A percentile compares a stretch with the other conserved stretches of the same genome.
phyloP scores from a whole-genome alignment of 2,797 vertebrate genomes.

The Anguilla pacifica region DNA sequence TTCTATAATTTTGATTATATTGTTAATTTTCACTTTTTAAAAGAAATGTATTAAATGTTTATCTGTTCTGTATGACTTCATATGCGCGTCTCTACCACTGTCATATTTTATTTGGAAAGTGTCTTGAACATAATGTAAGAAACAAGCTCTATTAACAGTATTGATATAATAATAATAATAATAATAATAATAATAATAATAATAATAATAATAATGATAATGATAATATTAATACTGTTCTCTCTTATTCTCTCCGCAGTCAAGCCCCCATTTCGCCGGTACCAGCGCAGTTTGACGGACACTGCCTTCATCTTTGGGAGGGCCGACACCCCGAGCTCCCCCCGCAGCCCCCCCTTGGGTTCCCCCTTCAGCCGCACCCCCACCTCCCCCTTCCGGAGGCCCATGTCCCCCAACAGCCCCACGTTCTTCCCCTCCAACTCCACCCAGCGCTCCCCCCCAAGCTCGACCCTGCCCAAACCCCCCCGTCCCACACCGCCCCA shows the following conservation, averaged over 20 bases:
- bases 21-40: too few relatives aligned
- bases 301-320: slow-evolving; percentile 58
- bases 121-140: too few relatives aligned
- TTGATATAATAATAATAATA: too few relatives aligned
- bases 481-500: neutral
- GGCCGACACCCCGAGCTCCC: slow-evolving; percentile 34
- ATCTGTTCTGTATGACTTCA: too few relatives aligned
- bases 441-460: neutral
- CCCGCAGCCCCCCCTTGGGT: slow-evolving; percentile 26
- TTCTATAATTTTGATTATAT: too few relatives aligned
- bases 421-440: slow-evolving; percentile 4
- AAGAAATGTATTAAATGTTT: too few relatives aligned
- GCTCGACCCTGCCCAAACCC: neutral
- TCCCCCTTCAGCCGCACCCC: slow-evolving; percentile 46
- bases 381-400: slow-evolving; percentile 32
- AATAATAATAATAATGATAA: too few relatives aligned
- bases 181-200: too few relatives aligned
- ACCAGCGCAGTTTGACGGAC: slow-evolving; percentile 66
- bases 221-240: too few relatives aligned
- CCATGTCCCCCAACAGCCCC: slow-evolving; percentile 26
- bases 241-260: slow-evolving; percentile 35
- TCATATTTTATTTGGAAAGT: too few relatives aligned
- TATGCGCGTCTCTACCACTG: too few relatives aligned
- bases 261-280: slow-evolving; percentile 51
- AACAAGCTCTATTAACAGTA: too few relatives aligned